phyloP scores from a whole-genome alignment of 2,113 vertebrate genomes.

The Boulengeromyrus knoepffleri region DNA sequence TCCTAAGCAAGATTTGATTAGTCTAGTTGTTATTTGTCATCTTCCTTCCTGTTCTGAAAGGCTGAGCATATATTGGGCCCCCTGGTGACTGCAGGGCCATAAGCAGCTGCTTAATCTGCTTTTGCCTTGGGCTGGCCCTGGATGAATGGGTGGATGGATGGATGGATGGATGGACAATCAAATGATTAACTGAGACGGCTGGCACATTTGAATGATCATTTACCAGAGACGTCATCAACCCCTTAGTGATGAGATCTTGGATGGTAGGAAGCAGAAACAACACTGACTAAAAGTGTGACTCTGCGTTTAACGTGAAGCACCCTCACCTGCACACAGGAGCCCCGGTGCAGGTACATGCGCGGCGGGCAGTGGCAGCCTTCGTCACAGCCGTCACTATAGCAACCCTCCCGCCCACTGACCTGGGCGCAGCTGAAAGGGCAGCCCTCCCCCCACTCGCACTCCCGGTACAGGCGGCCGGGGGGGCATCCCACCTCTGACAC shows the following conservation, averaged over 20 bases:
- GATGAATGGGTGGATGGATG: background rate
- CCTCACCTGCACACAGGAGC: conserved; percentile 65
- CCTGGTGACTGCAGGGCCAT: background rate
- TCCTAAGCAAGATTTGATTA: background rate
- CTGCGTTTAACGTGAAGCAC: background rate
- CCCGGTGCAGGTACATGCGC: conserved; percentile 63
- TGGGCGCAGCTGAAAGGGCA: conserved; percentile 85
- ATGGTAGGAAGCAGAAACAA: background rate
- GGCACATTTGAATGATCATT: background rate
- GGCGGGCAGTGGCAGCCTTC: conserved; percentile 82
- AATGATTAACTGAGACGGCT: background rate
- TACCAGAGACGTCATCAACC: background rate
- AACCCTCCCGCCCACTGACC: conserved; percentile 62
- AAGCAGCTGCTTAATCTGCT: background rate
- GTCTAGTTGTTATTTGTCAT: background rate
- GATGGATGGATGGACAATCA: background rate
- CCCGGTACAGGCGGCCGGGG: conserved; percentile 67
- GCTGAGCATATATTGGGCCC: background rate
- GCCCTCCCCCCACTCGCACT: conserved; percentile 67
- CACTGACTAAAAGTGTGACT: background rate
- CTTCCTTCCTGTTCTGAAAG: background rate
- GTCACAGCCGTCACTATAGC: conserved; percentile 68
- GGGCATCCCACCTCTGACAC: conserved; percentile 77
- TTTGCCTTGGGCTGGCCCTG: background rate
- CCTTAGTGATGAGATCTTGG: background rate